Conservation (phyloP, 2,113 vertebrate genomes). For the Mobula hypostoma region DNA sequence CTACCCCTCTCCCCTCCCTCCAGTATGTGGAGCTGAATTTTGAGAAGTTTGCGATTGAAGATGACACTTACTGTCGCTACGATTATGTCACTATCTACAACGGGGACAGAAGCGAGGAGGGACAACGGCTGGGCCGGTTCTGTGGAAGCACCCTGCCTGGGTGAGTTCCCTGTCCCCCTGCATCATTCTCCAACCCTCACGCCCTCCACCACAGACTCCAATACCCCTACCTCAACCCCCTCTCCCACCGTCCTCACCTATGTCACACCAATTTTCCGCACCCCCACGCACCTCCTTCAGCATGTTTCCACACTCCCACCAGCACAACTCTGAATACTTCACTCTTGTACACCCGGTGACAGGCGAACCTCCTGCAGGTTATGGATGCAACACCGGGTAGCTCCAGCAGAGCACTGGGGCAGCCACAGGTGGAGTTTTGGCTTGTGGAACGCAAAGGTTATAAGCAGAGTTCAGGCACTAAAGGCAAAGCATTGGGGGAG, state of each 20-base stretch:
- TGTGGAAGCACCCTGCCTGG: slow-evolving; percentile 68
- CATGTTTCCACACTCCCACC: too few relatives aligned
- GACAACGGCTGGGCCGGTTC: slow-evolving; percentile 73
- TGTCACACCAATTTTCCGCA: too few relatives aligned
- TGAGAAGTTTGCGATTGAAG: slow-evolving; percentile 75
- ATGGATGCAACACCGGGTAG: too few relatives aligned
- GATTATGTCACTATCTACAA: slow-evolving; percentile 82
- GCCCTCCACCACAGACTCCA: not conserved
- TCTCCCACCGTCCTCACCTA: too few relatives aligned
- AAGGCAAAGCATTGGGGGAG: not conserved
- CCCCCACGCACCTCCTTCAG: too few relatives aligned
- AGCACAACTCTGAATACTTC: not conserved
- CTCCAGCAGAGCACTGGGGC: too few relatives aligned
- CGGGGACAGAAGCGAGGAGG: slow-evolving; percentile 65
- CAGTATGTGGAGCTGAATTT: slow-evolving; percentile 78
- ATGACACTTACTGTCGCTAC: slow-evolving; percentile 77
- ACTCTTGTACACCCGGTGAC: not conserved
- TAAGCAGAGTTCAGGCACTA: not conserved
- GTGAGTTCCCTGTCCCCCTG: slow-evolving; percentile 51
- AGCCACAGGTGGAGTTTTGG: not conserved
- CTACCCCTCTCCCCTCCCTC: too few relatives aligned
- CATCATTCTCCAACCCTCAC: too few relatives aligned
- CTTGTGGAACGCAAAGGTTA: not conserved
- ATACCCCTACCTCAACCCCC: too few relatives aligned
- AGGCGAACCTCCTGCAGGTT: not conserved